Evolutionary conservation across 2,888 invertebrate genomes (phyloP), one percentile per base, ranked within the genome.

Genomic region (Phorcus lineatus): DNA sequence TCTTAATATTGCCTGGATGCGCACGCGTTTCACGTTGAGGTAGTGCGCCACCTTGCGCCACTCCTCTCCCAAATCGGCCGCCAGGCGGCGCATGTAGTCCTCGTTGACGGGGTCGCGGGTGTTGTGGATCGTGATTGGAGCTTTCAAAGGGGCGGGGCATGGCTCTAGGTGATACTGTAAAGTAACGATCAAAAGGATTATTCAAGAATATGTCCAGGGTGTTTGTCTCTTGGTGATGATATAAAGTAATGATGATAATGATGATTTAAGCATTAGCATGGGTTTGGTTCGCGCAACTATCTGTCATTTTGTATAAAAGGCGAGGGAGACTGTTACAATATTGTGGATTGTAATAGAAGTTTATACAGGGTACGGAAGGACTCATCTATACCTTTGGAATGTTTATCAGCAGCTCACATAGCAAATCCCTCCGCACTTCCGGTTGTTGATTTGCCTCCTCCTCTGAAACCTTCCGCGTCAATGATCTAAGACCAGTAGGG

Each of bases 31-130:
- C 9, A 92, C 88, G 70, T 89, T 88, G 2, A 92, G 86, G 47
- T 86, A 85, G 53, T 85, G 82, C 1, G 90, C 92, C 31, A 92
- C 84, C 66, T 81, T 80, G 79, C 83, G 84, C 92, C 92, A 92
- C 78, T 92, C 91, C 28, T 91, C 91, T 0, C 91, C 91, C 66
- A 92, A 86, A n/a, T 90, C 88, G 11, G 77, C 84, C 0, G 91
- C 88, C 19, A 91, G 77, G 31, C 86, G 82, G 22, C 87, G 84
- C 81, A 91, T 83, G 1, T 88, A 77, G 13, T 86, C 86, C 13
- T 88, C 88, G 78, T 89, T 88, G 0, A 92, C 86, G 1, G 87
- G 86, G 77, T 90, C 90, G 7, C 36, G 81, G 7, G 82, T 83
- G 77, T 87, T 88, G n/a, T 80, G 78, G 28, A 91, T 86, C 11